These are phyloP conservation scores for Pachymerium ferrugineum DNA, from an alignment of 2,888 invertebrate species.

Conservation along the genomic window DNA sequence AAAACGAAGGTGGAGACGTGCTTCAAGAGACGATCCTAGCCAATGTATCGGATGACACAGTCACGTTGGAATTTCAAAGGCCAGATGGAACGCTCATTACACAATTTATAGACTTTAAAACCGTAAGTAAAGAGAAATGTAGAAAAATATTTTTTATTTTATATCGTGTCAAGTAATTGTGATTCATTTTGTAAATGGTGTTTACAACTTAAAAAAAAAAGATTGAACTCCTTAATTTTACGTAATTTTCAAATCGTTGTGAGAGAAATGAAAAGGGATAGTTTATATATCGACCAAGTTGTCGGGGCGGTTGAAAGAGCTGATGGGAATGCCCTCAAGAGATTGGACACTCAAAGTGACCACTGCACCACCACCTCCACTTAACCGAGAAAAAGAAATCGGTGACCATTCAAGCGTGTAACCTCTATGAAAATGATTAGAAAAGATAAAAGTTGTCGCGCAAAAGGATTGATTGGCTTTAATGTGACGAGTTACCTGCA, in stretches of 20 bases:
- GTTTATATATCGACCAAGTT: too few species aligned
- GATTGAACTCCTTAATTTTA: too few species aligned
- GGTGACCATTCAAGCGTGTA: constrained; percentile 1
- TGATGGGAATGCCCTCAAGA: too few species aligned
- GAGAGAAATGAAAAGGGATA: too few species aligned
- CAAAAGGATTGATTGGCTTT: too few species aligned
- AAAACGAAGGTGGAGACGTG: constrained; percentile 78
- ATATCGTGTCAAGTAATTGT: too few species aligned
- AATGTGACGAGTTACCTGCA: constrained; percentile 17
- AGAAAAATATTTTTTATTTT: neutral
- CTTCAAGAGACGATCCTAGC: constrained; percentile 86
- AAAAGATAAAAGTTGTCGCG: too few species aligned
- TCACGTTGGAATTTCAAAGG: constrained; percentile 79
- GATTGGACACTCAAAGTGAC: neutral
- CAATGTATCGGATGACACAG: constrained; percentile 83
- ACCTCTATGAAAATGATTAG: neutral
- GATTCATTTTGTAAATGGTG: too few species aligned
- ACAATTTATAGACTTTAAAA: constrained; percentile 88
- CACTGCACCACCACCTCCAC: neutral
- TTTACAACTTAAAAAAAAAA: too few species aligned
- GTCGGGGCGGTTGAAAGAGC: too few species aligned
- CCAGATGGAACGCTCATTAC: constrained; percentile 87
- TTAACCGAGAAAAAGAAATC: constrained; percentile 7
- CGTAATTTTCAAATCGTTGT: too few species aligned
- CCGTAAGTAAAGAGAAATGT: constrained; percentile 59